Conservation (phyloP, 2,797 vertebrate species). For the Hydrophis major region DNA sequence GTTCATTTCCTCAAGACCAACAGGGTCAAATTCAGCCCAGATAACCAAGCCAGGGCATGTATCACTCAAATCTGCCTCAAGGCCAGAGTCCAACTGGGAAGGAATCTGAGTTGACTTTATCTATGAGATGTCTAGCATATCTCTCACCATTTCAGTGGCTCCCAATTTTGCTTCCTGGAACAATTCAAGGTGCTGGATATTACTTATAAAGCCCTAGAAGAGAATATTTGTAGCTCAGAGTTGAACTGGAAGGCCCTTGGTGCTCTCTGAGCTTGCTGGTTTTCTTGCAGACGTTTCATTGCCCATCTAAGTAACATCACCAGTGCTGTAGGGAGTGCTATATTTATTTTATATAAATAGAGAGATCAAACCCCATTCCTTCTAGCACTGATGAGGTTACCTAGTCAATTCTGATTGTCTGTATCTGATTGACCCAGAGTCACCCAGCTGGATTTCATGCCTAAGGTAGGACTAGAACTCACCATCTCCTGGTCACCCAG, state of each 20-base stretch:
- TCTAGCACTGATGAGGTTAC: neutral
- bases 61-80: neutral
- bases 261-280: too few relatives aligned
- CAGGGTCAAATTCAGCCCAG: neutral
- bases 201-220: neutral
- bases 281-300: too few relatives aligned
- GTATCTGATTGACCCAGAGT: too few relatives aligned
- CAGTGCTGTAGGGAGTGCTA: too few relatives aligned
- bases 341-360: too few relatives aligned
- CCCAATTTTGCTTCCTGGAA: neutral
- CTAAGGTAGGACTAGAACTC: too few relatives aligned
- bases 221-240: neutral
- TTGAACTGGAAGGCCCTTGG: too few relatives aligned
- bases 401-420: neutral
- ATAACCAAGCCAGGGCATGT: neutral
- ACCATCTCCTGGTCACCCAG: neutral
- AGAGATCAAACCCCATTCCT: neutral
- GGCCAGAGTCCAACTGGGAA: neutral
- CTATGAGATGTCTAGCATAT: neutral
- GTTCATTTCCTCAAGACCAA: neutral
- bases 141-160: neutral
- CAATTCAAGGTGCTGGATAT: neutral
- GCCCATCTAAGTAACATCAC: too few relatives aligned
- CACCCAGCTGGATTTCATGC: too few relatives aligned
- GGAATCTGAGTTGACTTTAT: neutral